These are phyloP conservation scores for Epinephelus awoara DNA, from an alignment of 2,797 vertebrate genomes.

Conservation along the genomic window DNA sequence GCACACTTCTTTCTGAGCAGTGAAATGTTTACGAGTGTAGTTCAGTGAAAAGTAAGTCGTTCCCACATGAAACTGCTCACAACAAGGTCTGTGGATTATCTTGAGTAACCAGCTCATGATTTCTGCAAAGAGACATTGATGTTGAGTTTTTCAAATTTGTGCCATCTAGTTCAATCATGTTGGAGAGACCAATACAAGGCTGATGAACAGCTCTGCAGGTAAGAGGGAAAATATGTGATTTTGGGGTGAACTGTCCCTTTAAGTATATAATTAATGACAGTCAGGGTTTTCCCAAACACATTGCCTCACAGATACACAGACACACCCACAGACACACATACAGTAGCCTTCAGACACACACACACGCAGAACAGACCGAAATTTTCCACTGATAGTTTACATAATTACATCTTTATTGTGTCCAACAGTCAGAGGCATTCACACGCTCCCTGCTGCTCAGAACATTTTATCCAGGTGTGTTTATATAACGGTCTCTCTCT, in stretches of 20 bases:
- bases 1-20: no score
- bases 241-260: slow-evolving; percentile 3
- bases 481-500: slow-evolving; percentile 59
- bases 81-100: no score
- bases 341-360: slow-evolving; percentile 26
- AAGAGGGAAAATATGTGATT: no score
- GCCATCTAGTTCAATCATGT: no score
- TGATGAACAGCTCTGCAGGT: no score
- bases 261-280: slow-evolving; percentile 18
- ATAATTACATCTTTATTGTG: slow-evolving; percentile 67
- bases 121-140: no score
- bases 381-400: slow-evolving; percentile 69
- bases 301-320: slow-evolving; percentile 21
- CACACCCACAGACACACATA: slow-evolving; percentile 3
- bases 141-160: no score
- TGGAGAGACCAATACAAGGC: no score
- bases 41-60: no score
- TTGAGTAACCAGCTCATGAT: no score
- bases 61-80: no score
- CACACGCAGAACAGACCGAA: slow-evolving; percentile 31
- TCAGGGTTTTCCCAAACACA: slow-evolving; percentile 20
- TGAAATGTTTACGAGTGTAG: no score
- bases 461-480: slow-evolving; percentile 75
- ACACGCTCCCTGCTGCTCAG: slow-evolving; percentile 24
- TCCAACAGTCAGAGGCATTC: slow-evolving; percentile 55